These are phyloP conservation scores for Alentia gelatinosa DNA, from an alignment of 2,888 invertebrate species.

Conservation along the genomic window DNA sequence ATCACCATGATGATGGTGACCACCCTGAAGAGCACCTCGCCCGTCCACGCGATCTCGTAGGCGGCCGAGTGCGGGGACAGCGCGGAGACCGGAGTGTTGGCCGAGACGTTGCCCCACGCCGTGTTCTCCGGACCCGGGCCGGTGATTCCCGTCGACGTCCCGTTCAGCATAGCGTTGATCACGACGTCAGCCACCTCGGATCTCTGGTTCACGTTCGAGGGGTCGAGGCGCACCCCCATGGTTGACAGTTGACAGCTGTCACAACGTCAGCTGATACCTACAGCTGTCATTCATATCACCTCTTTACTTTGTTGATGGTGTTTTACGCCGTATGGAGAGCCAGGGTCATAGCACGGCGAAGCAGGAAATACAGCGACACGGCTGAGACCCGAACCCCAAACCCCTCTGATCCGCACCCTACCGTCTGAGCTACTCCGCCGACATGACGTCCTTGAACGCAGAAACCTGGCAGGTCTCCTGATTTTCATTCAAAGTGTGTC, in stretches of 20 bases:
- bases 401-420: too few relatives aligned
- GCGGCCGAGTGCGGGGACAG: background rate
- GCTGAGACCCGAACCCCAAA: background rate
- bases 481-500: too few relatives aligned
- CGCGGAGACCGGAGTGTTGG: background rate
- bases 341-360: background rate
- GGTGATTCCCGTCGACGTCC: background rate
- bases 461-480: too few relatives aligned
- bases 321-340: background rate
- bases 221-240: background rate
- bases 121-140: background rate
- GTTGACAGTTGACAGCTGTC: background rate
- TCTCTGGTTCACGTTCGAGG: background rate
- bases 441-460: too few relatives aligned
- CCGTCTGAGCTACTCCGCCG: too few relatives aligned
- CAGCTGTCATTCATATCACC: background rate
- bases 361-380: background rate
- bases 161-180: background rate
- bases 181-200: background rate
- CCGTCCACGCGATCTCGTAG: constrained; percentile 45
- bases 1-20: constrained; percentile 71
- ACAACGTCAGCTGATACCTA: background rate
- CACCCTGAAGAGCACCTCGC: constrained; percentile 61
- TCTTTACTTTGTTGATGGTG: background rate
- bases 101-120: background rate